Evolutionary conservation across 2,797 vertebrate genomes (phyloP).

Genomic region (Pelodytes ibericus): DNA sequence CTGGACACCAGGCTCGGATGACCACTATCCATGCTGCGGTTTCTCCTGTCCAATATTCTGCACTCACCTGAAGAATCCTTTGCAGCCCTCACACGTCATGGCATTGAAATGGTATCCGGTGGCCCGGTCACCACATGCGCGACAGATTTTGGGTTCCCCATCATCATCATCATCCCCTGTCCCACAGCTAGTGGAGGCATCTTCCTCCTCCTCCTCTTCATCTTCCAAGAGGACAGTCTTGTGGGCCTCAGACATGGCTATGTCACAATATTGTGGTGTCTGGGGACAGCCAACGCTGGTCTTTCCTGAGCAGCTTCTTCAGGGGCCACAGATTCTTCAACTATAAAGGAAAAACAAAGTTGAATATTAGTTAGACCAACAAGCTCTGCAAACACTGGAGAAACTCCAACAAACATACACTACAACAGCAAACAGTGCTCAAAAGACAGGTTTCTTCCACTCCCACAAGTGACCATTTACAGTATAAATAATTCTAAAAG

Average conservation of each 20-base stretch:
- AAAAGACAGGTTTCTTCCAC: too few relatives aligned
- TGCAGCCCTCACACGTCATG: slow-evolving; percentile 79
- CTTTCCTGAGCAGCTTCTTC: neutral
- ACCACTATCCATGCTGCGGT: too few relatives aligned
- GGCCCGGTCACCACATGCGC: slow-evolving; percentile 74
- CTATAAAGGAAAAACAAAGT: too few relatives aligned
- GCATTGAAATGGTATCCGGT: slow-evolving; percentile 78
- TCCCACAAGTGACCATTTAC: too few relatives aligned
- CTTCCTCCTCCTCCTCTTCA: slow-evolving; percentile 57
- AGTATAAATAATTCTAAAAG: too few relatives aligned
- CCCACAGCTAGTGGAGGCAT: slow-evolving; percentile 50
- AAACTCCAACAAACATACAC: too few relatives aligned
- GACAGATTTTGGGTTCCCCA: slow-evolving; percentile 70
- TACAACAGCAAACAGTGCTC: too few relatives aligned
- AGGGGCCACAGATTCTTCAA: neutral
- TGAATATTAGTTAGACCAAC: too few relatives aligned
- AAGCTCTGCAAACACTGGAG: too few relatives aligned
- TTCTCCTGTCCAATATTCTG: too few relatives aligned
- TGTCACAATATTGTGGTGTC: neutral
- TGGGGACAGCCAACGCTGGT: slow-evolving; percentile 19
- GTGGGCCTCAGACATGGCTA: slow-evolving; percentile 33
- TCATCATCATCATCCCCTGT: slow-evolving; percentile 58
- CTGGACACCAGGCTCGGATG: too few relatives aligned
- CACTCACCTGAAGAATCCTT: slow-evolving; percentile 76
- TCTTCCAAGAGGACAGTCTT: slow-evolving; percentile 26